phyloP scores from a whole-genome alignment of 2,113 vertebrate genomes.

The Tenebrosternarchus preto region DNA sequence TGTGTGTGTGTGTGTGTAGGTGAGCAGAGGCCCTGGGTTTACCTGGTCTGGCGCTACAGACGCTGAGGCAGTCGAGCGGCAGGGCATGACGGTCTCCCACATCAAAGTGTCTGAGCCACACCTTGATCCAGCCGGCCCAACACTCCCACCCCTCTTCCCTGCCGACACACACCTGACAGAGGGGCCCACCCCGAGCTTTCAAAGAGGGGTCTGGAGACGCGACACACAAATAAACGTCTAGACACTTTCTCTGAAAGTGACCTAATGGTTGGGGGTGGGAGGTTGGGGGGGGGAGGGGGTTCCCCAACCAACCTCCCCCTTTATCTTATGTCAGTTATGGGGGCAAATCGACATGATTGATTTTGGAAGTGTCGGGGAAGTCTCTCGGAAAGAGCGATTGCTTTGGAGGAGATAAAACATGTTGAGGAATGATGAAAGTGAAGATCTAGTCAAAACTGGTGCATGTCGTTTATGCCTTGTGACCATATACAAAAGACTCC shows the following conservation, averaged over 20 bases:
- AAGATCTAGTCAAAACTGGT: constrained; percentile 13
- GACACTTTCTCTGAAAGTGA: constrained; percentile 76
- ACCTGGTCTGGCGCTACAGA: constrained; percentile 81
- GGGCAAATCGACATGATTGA: constrained; percentile 46
- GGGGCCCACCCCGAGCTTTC: constrained; percentile 80
- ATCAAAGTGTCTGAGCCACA: constrained; percentile 81
- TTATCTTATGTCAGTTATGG: constrained; percentile 37
- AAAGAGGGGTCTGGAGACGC: constrained; percentile 70
- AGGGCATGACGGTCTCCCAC: constrained; percentile 77
- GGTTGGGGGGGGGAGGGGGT: too few relatives aligned
- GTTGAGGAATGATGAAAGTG: not conserved
- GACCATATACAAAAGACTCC: not conserved
- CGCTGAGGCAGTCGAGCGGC: constrained; percentile 80
- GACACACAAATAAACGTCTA: constrained; percentile 79
- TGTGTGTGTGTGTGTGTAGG: not conserved
- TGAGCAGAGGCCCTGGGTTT: constrained; percentile 60
- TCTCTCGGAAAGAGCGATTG: constrained; percentile 14
- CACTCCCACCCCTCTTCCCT: constrained; percentile 14
- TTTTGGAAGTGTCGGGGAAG: constrained; percentile 42
- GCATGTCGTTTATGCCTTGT: not conserved
- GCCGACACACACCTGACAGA: constrained; percentile 55
- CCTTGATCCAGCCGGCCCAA: constrained; percentile 75
- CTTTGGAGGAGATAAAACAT: constrained; percentile 6
- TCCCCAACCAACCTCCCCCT: constrained; percentile 65
- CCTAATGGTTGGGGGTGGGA: constrained; percentile 77